Evolutionary conservation across 2,888 invertebrate genomes (phyloP), one percentile per base, ranked within the genome.

Genomic region (Hydroisotoma schaefferi): DNA sequence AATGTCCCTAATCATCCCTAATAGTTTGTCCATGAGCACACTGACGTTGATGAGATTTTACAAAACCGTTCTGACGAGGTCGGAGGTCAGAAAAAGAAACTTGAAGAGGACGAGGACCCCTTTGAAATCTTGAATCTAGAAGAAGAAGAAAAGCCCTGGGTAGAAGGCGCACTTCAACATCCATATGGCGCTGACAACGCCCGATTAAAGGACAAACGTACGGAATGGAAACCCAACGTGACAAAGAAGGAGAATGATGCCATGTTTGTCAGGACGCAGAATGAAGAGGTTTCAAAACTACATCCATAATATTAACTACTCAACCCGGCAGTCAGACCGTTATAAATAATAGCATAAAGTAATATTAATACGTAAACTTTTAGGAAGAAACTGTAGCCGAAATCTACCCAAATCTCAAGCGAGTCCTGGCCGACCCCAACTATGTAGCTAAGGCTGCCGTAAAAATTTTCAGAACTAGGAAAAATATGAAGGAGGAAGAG

Each of bases 401-500:
- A 26, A 38, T 53, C 27, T 53, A 53, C 23, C 53, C 53, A 20
- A 53, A 53, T 25, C 53, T 53, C 40, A 53, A 53, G 26, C 4
- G 53, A 23, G 53, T 53, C 18, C 23, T 46, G 2, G 46, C 55
- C 20, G 55, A 55, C 12, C 28, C 55, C 15, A 55, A 44, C 20
- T 44, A 53, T 15, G 44, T 47, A 2, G 27, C 55, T 12, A 40
- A 51, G 53, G 33, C 44, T 27, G 65, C 61, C 3, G 55, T 48
- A 5, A 38, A 55, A 51, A 53, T 62, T 18, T 52, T 59, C 22
- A 48, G 59, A 29, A 66, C 53, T 2, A 63, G 63, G 25, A 25
- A 55, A 1, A 43, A 28, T n/a, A 55, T 71, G 10, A 65, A 61
- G n/a, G 69, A 69, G 20, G 61, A 64, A 29, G 68, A 71, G 25